Evolutionary conservation across 2,888 invertebrate species (phyloP), one percentile per base, ranked within the genome.

Genomic region (Lasioglossum oenotherae): DNA sequence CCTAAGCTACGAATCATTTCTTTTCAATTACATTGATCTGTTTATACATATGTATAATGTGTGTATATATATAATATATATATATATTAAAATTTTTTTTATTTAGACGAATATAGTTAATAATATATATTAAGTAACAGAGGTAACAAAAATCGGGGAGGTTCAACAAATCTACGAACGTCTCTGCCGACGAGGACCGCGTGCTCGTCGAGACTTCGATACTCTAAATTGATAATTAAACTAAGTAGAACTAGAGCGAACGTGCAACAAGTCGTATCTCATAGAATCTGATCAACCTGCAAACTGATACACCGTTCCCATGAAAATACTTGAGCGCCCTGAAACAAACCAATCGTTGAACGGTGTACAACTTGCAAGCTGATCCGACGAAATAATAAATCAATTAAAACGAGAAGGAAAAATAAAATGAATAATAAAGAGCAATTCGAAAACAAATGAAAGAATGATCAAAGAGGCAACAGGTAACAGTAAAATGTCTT

Each of bases 1-100:
- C 85, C 92, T 90, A 91, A 88, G 78, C 88, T 91, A 93, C 90
- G 92, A 92, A 91, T 92, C 90, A 91, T 91, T 86, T 90, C 91
- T 91, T 89, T 89, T 90, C 90, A 93, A 93, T 93, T 93, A 94
- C 92, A 94, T 93, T 92, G 88, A 94, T 91, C 92, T 92, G 89
- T 93, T 92, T 93, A 92, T 94, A 93, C 92, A 94, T 92, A 91
- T 92, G 90, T 93, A 91, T 91, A 91, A 78, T 90, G 80, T 67
- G 67, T 84, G 83, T 89, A 86, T 88, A 87, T 88, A 85, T 87
- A 74, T 91, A 89, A 87, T 88, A 84, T 88, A 77, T 83, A 79
- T 81, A 84, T 89, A 92, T 88, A 91, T 91, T 91, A 87, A 90
- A 90, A 90, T 92, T 91, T 67, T 92, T 91, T 67, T 67, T 92